Conservation (phyloP, 2,113 vertebrate species). For the Microtus richardsoni region DNA sequence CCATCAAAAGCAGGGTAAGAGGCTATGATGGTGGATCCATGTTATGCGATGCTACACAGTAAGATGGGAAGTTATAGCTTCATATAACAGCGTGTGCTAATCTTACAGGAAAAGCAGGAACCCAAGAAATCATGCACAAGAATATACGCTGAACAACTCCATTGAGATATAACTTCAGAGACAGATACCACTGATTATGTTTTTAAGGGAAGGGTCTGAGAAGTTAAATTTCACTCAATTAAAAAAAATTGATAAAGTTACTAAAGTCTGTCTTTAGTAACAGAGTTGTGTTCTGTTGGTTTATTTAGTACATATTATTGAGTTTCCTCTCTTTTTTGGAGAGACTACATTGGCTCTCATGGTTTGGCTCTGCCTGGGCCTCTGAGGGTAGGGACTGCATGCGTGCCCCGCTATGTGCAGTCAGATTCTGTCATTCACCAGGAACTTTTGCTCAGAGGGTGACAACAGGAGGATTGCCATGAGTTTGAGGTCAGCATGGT, state of each 20-base stretch:
- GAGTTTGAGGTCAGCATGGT: neutral
- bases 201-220: neutral
- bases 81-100: neutral
- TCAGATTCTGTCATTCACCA: neutral
- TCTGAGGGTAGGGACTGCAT: neutral
- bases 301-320: slow-evolving; percentile 4
- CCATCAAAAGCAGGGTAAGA: neutral
- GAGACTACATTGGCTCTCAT: neutral
- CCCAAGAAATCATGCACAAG: neutral
- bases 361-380: neutral
- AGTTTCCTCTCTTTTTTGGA: neutral
- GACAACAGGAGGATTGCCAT: neutral
- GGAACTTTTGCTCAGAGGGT: neutral
- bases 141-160: neutral
- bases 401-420: neutral
- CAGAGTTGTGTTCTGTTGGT: neutral
- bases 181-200: neutral
- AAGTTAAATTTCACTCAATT: neutral
- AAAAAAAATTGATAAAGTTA: neutral
- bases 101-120: neutral
- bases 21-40: neutral
- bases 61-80: neutral
- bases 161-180: slow-evolving; percentile 9
- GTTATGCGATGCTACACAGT: neutral
- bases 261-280: slow-evolving; percentile 8